Evolutionary conservation across 2,113 vertebrate genomes (phyloP).

Genomic region (rat (Rattus norvegicus)): GRCr8 NC_086039.1:110330001-110330500

Average conservation of each 20-base stretch:
- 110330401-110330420: not conserved
- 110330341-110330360: not conserved
- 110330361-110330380: not conserved
- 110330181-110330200: not conserved
- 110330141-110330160: not conserved
- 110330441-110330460: conserved; percentile 12
- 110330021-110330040: not conserved
- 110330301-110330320: not conserved
- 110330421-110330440: not conserved
- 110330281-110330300: not conserved
- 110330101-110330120: not conserved
- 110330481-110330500: not conserved
- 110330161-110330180: not conserved
- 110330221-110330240: not conserved
- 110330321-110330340: not conserved
- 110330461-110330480: not conserved
- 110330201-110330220: not conserved
- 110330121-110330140: not conserved
- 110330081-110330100: not conserved
- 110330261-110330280: not conserved
- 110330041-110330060: not conserved
- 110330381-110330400: not conserved
- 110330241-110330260: not conserved
- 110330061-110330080: not conserved
- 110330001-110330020: not conserved